Conservation (phyloP, 2,797 vertebrate genomes). For the Rachycentron canadum region DNA sequence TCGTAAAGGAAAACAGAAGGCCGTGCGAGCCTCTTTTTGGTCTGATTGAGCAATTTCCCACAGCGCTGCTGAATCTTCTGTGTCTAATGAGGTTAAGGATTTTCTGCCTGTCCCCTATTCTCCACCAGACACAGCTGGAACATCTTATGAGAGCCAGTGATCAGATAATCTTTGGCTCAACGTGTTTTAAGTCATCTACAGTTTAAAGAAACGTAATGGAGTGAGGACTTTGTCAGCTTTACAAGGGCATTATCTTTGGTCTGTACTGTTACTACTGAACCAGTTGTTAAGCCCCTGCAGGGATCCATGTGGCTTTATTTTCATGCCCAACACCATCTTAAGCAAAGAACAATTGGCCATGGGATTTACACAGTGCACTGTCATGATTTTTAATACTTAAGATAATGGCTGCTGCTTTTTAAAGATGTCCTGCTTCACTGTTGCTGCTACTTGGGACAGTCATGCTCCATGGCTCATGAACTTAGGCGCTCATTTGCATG, state of each 20-base stretch:
- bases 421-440: constrained; percentile 25
- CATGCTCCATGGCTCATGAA: constrained; percentile 48
- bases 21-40: constrained; percentile 13
- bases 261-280: constrained; percentile 33
- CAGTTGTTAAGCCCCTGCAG: constrained; percentile 60
- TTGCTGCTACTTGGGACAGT: constrained; percentile 41
- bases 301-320: constrained; percentile 67
- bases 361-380: constrained; percentile 62
- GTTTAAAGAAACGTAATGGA: constrained; percentile 52
- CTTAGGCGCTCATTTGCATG: constrained; percentile 55
- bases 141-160: constrained; percentile 48
- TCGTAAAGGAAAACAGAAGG: not conserved
- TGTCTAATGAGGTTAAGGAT: constrained; percentile 73
- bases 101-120: constrained; percentile 52
- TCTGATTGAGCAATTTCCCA: constrained; percentile 63
- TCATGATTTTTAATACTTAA: constrained; percentile 67
- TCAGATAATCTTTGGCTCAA: constrained; percentile 64
- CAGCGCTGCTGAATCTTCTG: constrained; percentile 54
- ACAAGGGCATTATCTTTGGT: constrained; percentile 57
- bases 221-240: constrained; percentile 45
- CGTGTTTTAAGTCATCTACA: constrained; percentile 45
- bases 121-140: constrained; percentile 52
- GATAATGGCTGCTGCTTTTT: constrained; percentile 57
- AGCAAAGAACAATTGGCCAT: constrained; percentile 60
- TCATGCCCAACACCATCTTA: constrained; percentile 48